phyloP scores from a whole-genome alignment of 2,888 invertebrate genomes.

The Listrodromus nycthemerus region DNA sequence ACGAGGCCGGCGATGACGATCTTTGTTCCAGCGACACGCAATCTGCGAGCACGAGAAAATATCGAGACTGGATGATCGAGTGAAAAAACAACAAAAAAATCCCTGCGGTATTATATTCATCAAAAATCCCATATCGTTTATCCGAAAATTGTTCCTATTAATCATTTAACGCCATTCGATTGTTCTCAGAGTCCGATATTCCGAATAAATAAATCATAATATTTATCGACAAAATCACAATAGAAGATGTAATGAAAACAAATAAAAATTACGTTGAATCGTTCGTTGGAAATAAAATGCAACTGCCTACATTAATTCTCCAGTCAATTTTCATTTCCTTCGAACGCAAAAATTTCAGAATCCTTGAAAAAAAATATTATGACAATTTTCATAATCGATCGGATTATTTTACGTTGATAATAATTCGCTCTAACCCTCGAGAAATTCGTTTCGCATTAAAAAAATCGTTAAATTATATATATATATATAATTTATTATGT shows the following conservation, averaged over 20 bases:
- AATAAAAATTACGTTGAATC: too few relatives aligned
- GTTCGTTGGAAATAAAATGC: too few relatives aligned
- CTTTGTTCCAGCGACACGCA: conserved; percentile 47
- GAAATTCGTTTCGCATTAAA: not conserved
- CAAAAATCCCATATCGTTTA: not conserved
- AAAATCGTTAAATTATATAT: not conserved
- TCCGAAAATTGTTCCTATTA: not conserved
- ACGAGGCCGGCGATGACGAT: conserved; percentile 44
- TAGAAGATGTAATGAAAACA: too few relatives aligned
- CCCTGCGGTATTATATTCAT: not conserved
- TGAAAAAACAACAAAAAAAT: not conserved
- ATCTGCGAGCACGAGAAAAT: conserved; percentile 9
- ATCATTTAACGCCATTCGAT: not conserved
- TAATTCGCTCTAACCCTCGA: not conserved
- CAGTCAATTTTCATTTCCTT: not conserved
- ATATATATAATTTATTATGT: not conserved
- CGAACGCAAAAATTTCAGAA: not conserved
- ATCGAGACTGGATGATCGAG: conserved; percentile 22
- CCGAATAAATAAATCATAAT: too few relatives aligned
- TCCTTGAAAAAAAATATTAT: too few relatives aligned
- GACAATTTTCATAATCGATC: too few relatives aligned
- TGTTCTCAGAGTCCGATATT: not conserved
- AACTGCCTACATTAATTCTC: too few relatives aligned
- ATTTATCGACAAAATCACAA: too few relatives aligned
- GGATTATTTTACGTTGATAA: not conserved